A percentile compares a stretch with the other conserved stretches of the same genome.
Evolutionary conservation across 2,888 invertebrate species (phyloP).

Genomic region (Mycalesis mineus): DNA sequence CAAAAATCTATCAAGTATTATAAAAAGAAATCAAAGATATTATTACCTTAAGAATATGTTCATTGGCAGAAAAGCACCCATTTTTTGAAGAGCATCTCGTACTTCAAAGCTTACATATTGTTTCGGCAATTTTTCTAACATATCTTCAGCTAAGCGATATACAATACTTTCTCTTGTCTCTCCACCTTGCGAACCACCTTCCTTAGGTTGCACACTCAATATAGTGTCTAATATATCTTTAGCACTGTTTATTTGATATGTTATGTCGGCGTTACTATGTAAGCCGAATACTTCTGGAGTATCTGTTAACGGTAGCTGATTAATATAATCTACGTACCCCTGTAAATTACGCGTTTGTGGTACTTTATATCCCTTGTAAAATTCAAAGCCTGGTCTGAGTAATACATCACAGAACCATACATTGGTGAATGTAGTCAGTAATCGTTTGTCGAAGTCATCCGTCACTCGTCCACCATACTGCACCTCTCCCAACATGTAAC

Average conservation of each 20-base stretch:
- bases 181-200: constrained; percentile 92
- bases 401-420: constrained; percentile 97
- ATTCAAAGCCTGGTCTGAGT: constrained; percentile 92
- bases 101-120: constrained; percentile 94
- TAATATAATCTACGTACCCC: constrained; percentile 92
- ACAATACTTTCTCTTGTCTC: constrained; percentile 96
- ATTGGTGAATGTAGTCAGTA: constrained; percentile 94
- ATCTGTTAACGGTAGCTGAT: constrained; percentile 88
- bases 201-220: constrained; percentile 97
- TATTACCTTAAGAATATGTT: constrained; percentile 90
- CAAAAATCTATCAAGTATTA: not conserved
- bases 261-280: constrained; percentile 97
- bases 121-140: constrained; percentile 86
- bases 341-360: constrained; percentile 88
- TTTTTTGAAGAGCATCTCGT: constrained; percentile 90
- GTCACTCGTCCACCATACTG: constrained; percentile 94
- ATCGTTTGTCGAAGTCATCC: constrained; percentile 96
- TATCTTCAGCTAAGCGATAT: constrained; percentile 94
- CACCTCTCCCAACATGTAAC: constrained; percentile 98
- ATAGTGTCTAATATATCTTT: constrained; percentile 96
- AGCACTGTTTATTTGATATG: constrained; percentile 97
- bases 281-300: constrained; percentile 98
- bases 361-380: constrained; percentile 95
- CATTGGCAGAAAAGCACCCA: constrained; percentile 96
- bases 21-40: not conserved